Base-by-base conservation (phyloP, 64 coral and sea anemone species). In the Dendronephthya gigantea region DNA sequence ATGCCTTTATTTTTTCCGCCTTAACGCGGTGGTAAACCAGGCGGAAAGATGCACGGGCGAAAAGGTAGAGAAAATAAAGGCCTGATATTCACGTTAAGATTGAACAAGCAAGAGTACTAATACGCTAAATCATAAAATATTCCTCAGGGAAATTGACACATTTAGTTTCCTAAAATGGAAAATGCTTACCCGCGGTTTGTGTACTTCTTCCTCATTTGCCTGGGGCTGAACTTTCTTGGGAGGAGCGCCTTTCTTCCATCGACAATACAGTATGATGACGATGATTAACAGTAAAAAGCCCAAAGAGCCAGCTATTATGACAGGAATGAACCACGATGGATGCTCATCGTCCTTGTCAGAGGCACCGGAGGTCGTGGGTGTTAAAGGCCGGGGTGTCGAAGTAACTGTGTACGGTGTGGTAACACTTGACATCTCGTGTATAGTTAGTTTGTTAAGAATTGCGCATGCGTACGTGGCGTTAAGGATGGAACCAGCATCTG, bases 351-450 rank as follows among this genome's bases (percentile, higher is more conserved):
- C 72, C 19, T 22, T 62, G 6, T 79, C 72, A 35, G 72, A 36
- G 31, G 28, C 25, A 2, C 25, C 25, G 1, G 69, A 76, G 10
- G 69, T 76, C 3, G 30, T 34, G 0, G 90, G 35, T 4, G 83
- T 69, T 8, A 93, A 50, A 33, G 92, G 85, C 0, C 82, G 43
- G 0, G 89, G 89, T 11, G 59, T 72, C 2, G 82, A 74, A n/a
- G 88, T 89, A 75, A 97, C 92, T 48, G 90, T 88, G 40, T 89
- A 93, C 0, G 94, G 94, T 14, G 17, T 87, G 17, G 90, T 97
- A 81, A 91, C 81, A 29, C 86, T 39, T 0, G 94, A 89, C 92
- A 97, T 97, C 82, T 93, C 82, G 55, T 81, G 30, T 27, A 74
- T 86, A 0, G 49, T 76, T n/a, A 97, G 88, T 39, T 87, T 85